Base-by-base conservation (phyloP, 2,797 vertebrate species). In the Hippopotamyrus pictus region DNA sequence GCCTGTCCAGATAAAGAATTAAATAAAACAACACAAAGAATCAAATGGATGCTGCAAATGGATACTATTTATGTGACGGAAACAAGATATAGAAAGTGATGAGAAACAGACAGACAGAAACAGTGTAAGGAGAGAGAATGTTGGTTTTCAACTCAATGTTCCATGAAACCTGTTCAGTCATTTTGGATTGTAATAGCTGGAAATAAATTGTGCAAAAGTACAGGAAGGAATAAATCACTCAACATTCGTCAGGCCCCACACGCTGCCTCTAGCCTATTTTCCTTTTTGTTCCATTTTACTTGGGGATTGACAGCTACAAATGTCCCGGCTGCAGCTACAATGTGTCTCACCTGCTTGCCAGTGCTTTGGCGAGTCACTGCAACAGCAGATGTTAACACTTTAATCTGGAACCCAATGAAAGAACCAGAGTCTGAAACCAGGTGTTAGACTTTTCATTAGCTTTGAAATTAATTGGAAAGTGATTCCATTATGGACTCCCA, bases 141-240 rank as follows among this genome's bases (percentile, higher is more conserved):
- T 41, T 48, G 57, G 54, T 46, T 25, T 65, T 88, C n/a, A 53
- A n/a, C 87, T 50, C 17, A 65, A 46, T n/a, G 37, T n/a, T 48
- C 41, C 59, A 46, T 57, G 14, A 65, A 44, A 46, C 37, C n/a
- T 88, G 59, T 65, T 87, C 86, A 57, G 29, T 33, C 29, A 29
- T 59, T 57, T 37, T 84, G 33, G 53, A 65, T n/a, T 69, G 57
- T 44, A 82, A 57, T 25, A 59, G 33, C 41, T 82, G 73, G 50
- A 82, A 88, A 88, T 88, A 83, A 88, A 82, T 8, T 57, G 37
- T 19, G n/a, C 29, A 41, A 57, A 88, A 73, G 84, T 65, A 62
- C 57, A 86, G 85, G 2, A 73, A 65, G 19, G 50, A 50, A 53
- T 41, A 57, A 86, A 86, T 86, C 51, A 86, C 53, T 57, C 51